Conservation (phyloP, 2,797 vertebrate species). For the Premnoplex brunnescens region DNA sequence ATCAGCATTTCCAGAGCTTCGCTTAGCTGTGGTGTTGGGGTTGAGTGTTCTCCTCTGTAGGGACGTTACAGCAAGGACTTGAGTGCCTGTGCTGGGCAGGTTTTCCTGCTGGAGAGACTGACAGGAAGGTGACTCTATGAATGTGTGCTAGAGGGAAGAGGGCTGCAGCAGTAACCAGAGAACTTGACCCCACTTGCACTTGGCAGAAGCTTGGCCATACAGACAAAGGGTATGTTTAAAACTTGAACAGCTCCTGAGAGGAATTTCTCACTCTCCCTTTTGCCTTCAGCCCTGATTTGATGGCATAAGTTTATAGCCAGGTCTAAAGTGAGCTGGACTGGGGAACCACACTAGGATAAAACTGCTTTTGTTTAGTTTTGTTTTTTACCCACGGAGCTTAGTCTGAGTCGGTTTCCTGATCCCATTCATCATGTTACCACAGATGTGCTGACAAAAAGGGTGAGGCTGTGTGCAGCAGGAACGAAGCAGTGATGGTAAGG, state of each 20-base stretch:
- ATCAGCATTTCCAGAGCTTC: neutral
- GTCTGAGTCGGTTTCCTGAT: neutral
- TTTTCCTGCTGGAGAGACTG: neutral
- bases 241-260: neutral
- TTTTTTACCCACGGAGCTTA: neutral
- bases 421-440: neutral
- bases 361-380: neutral
- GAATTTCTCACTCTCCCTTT: neutral
- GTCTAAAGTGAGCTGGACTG: neutral
- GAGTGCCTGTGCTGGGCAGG: fast-evolving
- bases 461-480: neutral
- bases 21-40: fast-evolving
- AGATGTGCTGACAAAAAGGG: neutral
- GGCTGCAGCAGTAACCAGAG: neutral
- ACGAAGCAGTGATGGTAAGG: neutral
- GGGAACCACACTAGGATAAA: neutral
- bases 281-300: neutral
- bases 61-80: neutral
- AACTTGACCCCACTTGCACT: neutral
- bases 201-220: neutral
- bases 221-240: neutral
- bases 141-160: neutral
- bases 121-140: neutral
- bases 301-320: neutral
- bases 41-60: neutral